Conservation (phyloP, 1,140 invertebrate species). For the Thrips palmi region DNA sequence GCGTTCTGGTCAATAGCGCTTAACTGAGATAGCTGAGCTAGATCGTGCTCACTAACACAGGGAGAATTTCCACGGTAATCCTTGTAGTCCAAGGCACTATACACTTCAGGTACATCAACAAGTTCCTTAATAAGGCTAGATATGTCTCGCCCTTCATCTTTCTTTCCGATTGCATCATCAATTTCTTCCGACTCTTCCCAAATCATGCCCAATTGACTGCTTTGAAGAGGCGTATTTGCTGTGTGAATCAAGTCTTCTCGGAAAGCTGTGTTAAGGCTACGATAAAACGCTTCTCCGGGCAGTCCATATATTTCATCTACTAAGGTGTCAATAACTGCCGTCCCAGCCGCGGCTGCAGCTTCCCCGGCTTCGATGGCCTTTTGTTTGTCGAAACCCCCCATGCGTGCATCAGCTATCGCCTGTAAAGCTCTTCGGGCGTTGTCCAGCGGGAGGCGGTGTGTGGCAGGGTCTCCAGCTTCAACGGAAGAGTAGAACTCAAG, state of each 20-base stretch:
- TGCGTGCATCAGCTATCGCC: no score
- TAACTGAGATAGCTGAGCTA: slow-evolving; percentile 51
- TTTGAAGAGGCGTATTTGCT: slow-evolving; percentile 26
- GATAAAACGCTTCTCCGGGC: slow-evolving; percentile 74
- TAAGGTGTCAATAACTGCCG: slow-evolving; percentile 27
- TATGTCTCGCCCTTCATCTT: slow-evolving; percentile 19
- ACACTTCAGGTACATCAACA: slow-evolving; percentile 42
- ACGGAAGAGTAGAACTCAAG: slow-evolving; percentile 50
- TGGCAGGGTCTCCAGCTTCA: slow-evolving; percentile 15
- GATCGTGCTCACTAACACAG: slow-evolving; percentile 55
- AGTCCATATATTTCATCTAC: slow-evolving; percentile 31
- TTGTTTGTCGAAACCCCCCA: slow-evolving; percentile 18
- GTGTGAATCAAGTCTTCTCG: slow-evolving; percentile 51
- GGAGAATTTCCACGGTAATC: slow-evolving; percentile 54
- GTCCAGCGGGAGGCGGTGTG: no score
- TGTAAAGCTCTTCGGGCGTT: slow-evolving; percentile 18
- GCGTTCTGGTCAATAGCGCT: slow-evolving; percentile 56
- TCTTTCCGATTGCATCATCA: slow-evolving; percentile 13
- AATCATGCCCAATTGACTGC: slow-evolving; percentile 59
- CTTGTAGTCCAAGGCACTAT: slow-evolving; percentile 58
- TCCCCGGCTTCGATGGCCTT: slow-evolving; percentile 21
- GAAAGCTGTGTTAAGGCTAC: slow-evolving; percentile 71
- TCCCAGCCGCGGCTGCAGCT: slow-evolving; percentile 22
- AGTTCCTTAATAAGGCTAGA: slow-evolving; percentile 17
- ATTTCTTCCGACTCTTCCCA: slow-evolving; percentile 44